These are phyloP conservation scores for Dendrolimus kikuchii DNA, from an alignment of 1,140 invertebrate genomes.

Conservation along the genomic window DNA sequence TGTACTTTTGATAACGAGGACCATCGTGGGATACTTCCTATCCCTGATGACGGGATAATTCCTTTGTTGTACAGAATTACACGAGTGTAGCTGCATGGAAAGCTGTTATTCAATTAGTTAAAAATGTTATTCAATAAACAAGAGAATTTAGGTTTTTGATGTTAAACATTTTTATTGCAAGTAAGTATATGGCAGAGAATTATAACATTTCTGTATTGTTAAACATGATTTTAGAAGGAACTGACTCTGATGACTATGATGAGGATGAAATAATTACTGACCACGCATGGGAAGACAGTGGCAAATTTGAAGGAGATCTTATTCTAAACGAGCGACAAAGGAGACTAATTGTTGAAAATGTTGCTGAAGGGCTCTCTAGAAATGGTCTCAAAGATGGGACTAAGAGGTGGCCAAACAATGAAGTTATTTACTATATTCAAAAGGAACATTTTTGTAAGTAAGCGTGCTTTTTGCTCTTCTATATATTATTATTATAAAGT, in stretches of 20 bases:
- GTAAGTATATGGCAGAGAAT: background rate
- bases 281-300: conserved; percentile 68
- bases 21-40: too few relatives aligned
- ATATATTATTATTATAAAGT: background rate
- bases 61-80: too few relatives aligned
- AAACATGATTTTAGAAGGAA: conserved; percentile 29
- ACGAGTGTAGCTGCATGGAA: too few relatives aligned
- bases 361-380: conserved; percentile 61
- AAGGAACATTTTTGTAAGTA: conserved; percentile 78
- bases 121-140: too few relatives aligned
- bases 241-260: conserved; percentile 42
- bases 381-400: conserved; percentile 76
- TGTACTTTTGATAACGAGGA: too few relatives aligned
- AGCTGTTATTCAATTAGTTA: too few relatives aligned
- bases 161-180: too few relatives aligned
- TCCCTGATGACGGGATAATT: too few relatives aligned
- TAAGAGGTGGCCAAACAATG: conserved; percentile 76
- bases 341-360: conserved; percentile 54
- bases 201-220: background rate
- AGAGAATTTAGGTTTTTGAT: too few relatives aligned
- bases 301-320: conserved; percentile 70
- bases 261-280: conserved; percentile 47
- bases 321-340: conserved; percentile 61
- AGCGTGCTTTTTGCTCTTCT: background rate
- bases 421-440: conserved; percentile 77